Percentiles rank a stretch among this genome's conserved stretches.
Evolutionary conservation across 2,797 vertebrate genomes (phyloP).

Genomic region (Chanos chanos): DNA sequence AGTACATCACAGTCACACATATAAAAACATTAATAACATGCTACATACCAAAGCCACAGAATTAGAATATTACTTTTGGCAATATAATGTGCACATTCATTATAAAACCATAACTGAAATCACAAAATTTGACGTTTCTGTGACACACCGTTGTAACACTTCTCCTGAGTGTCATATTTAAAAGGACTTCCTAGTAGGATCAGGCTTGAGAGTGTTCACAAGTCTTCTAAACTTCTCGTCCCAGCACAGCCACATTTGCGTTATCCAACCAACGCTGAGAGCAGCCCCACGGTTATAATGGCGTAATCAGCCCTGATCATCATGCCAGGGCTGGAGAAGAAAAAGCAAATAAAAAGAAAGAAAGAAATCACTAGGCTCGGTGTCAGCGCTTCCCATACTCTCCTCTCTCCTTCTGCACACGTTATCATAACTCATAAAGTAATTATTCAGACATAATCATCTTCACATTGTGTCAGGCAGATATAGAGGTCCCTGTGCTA

Average conservation of each 20-base stretch:
- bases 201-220: slow-evolving; percentile 11
- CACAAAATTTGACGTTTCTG: no score
- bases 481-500: slow-evolving; percentile 3
- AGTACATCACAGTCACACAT: no score
- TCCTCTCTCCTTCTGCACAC: neutral
- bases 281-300: slow-evolving; percentile 10
- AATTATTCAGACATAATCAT: slow-evolving; percentile 20
- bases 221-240: slow-evolving; percentile 23
- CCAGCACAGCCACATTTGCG: slow-evolving; percentile 32
- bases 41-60: no score
- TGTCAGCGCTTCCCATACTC: slow-evolving; percentile 2
- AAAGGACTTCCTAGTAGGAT: slow-evolving; percentile 15
- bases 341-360: slow-evolving; percentile 26
- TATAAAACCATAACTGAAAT: no score
- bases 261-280: slow-evolving; percentile 27
- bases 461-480: neutral
- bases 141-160: no score
- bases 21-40: no score
- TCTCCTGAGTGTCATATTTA: slow-evolving; percentile 21
- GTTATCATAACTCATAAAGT: slow-evolving; percentile 32
- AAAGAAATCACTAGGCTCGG: neutral
- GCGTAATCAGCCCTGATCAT: neutral
- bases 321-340: slow-evolving; percentile 7
- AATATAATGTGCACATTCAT: no score
- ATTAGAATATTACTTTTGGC: no score